Evolutionary conservation across 2,797 vertebrate genomes (phyloP).

Genomic region (Tokudaia muenninki): DNA sequence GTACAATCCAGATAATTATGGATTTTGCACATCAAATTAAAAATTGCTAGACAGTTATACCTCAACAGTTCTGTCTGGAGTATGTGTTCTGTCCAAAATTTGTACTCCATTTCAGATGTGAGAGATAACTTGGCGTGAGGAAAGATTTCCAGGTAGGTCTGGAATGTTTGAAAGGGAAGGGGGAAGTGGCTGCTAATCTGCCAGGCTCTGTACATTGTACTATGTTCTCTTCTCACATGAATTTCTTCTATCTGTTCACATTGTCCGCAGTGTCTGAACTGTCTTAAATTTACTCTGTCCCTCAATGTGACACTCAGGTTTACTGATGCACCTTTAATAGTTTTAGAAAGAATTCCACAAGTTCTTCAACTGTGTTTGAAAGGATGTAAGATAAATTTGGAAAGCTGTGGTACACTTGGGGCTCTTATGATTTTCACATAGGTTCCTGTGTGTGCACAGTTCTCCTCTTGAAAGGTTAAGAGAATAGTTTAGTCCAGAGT

Average conservation of each 20-base stretch:
- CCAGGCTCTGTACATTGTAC: not conserved
- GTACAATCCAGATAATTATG: not conserved
- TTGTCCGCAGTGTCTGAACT: not conserved
- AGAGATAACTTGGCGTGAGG: not conserved
- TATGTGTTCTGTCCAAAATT: not conserved
- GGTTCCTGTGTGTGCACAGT: too few relatives aligned
- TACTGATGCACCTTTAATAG: not conserved
- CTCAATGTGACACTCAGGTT: not conserved
- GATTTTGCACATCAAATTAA: not conserved
- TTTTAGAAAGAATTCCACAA: too few relatives aligned
- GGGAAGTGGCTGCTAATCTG: not conserved
- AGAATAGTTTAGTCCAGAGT: not conserved
- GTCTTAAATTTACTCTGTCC: not conserved
- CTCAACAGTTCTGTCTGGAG: not conserved
- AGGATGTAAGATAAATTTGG: not conserved
- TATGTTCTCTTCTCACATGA: not conserved
- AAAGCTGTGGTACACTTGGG: not conserved
- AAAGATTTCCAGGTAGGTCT: not conserved
- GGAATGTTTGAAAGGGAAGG: not conserved
- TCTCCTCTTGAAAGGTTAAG: not conserved
- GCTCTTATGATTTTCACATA: too few relatives aligned
- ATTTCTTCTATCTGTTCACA: not conserved
- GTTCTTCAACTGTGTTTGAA: not conserved
- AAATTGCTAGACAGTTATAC: not conserved
- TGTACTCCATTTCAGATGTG: not conserved